Evolutionary conservation across 2,888 invertebrate genomes (phyloP).

Genomic region (Elgonia sp.): DNA sequence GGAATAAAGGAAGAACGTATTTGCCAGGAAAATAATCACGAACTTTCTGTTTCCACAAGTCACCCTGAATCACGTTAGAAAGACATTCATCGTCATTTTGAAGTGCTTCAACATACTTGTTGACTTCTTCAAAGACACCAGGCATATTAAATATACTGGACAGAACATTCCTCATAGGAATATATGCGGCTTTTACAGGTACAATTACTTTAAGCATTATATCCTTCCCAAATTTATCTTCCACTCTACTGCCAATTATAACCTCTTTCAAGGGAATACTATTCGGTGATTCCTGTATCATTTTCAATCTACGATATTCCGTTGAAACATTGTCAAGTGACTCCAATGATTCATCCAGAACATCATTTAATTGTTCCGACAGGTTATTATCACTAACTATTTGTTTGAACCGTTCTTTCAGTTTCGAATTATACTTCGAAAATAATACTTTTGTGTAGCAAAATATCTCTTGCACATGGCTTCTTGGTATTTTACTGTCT

Average conservation of each 20-base stretch:
- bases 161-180: slow-evolving; percentile 8
- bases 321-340: background rate
- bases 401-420: too few species aligned
- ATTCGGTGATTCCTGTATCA: background rate
- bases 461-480: too few species aligned
- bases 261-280: background rate
- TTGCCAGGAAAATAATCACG: background rate
- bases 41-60: slow-evolving; percentile 23
- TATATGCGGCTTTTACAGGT: background rate
- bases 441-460: too few species aligned
- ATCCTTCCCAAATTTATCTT: background rate
- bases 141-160: background rate
- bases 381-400: too few species aligned
- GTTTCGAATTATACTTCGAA: too few species aligned
- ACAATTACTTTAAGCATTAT: background rate
- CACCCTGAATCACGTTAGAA: slow-evolving; percentile 6
- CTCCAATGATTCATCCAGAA: background rate
- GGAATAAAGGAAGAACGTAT: slow-evolving; percentile 16
- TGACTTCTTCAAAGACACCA: background rate
- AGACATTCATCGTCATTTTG: background rate
- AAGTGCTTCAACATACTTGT: background rate
- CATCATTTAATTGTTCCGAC: background rate
- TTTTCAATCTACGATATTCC: background rate
- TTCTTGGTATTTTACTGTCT: too few species aligned
- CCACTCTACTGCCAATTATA: background rate